Conservation (phyloP, 2,113 vertebrate genomes). For the Tinamus guttatus region DNA sequence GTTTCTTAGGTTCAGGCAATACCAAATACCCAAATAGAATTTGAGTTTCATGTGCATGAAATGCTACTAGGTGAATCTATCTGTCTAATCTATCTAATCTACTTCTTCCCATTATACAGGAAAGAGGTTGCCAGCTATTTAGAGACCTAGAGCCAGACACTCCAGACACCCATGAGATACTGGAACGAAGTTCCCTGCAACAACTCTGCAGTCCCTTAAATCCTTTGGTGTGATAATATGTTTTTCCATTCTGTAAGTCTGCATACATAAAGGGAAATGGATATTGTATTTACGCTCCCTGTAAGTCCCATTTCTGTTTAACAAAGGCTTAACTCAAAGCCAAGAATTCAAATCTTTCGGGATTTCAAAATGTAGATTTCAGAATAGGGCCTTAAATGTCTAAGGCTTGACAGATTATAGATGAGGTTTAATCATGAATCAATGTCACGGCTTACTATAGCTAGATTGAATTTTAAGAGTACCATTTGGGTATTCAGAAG, state of each 20-base stretch:
- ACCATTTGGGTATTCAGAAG: neutral
- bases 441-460: neutral
- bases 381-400: neutral
- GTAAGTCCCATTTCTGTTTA: neutral
- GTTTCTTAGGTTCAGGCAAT: neutral
- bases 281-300: neutral
- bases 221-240: neutral
- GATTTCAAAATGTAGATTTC: neutral
- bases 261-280: neutral
- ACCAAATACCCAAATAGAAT: neutral
- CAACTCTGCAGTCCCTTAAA: neutral
- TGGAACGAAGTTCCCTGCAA: neutral
- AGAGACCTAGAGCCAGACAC: neutral
- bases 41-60: neutral
- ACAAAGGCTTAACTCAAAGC: neutral
- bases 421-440: neutral
- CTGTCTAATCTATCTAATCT: neutral
- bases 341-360: neutral
- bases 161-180: neutral
- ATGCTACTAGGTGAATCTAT: neutral
- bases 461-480: neutral
- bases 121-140: neutral
- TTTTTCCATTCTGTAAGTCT: neutral
- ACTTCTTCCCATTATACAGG: neutral
- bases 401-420: neutral